Base-by-base conservation (phyloP, 1,140 invertebrate genomes). In the Cataglyphis hispanica region DNA sequence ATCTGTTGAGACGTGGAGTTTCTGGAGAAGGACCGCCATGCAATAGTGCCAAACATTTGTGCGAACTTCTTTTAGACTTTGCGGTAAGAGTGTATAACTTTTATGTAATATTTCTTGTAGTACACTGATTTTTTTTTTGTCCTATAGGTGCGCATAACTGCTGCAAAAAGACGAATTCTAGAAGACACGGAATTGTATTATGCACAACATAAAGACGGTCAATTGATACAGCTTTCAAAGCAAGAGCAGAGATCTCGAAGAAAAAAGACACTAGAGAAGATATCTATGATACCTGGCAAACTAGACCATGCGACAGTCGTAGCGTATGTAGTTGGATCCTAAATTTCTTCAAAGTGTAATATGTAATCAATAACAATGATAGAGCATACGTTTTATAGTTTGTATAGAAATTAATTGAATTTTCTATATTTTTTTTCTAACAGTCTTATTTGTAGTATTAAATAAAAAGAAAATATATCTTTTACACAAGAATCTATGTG, bases 301-400 rank as follows among this genome's bases (percentile, higher is more conserved):
- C 94, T 99, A 77, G 98, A 99, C 94, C 98, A 99, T 94, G 98
- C 98, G 25, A 98, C 98, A 10, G 96, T 98, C 25, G 97, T 98
- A 61, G 98, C 98, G 0, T 98, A 97, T 91, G 97, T 97, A 88
- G 97, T 98, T 27, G 97, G 97, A 74, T 88, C 89, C n/a, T 78
- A 91, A 50, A 72, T 86, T 86, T 85, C 80, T 22, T 72, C 74
- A n/a, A 63, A 85, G 37, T 87, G 66, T 75, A 81, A 50, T 80
- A 69, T 88, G 66, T 84, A 90, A 86, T 84, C 46, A 13, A 16
- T 84, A 83, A 69, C 25, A 4, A 53, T 77, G 31, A 69, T 86
- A 77, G 25, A 86, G 46, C 69, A 37, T 61, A 89, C 43, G 64
- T 87, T 81, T 81, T 75, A 89, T n/a, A n/a, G n/a, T 87, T 90